Base-by-base conservation (phyloP, 2,888 invertebrate species). In the Nemoura dubitans region DNA sequence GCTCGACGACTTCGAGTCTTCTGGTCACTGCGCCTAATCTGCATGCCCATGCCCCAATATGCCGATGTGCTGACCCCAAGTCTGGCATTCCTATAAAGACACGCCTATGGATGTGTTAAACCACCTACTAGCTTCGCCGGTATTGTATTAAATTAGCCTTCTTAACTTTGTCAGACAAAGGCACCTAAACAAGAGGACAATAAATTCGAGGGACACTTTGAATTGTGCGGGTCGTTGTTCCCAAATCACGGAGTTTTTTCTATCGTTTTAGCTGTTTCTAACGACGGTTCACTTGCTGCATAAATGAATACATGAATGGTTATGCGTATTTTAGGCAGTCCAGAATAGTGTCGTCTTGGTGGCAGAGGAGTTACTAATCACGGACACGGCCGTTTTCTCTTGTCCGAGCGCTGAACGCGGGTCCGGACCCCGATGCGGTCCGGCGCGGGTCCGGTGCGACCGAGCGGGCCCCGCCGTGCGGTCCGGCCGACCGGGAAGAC, bases 271-370 rank as follows among this genome's bases (percentile, higher is more conserved):
- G 78, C 84, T 27, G 85, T 42, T 85, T 86, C 83, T 85, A 76
- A 85, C 82, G 76, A 78, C 80, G 36, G 76, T 83, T 86, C 78
- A 59, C 77, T 78, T 27, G 27, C 85, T 80, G 87, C 85, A 87
- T 87, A 87, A 81, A 87, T 87, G 87, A 87, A 87, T 87, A 87
- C 82, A 76, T 87, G 87, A 87, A 85, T 81, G 85, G 76, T 85
- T 85, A 83, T 85, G 78, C 28, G 78, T 78, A 26, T 78, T 26
- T 27, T 10, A 78, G 83, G 78, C 29, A 80, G 78, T 78, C 83
- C 83, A 78, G 83, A 84, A 86, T 76, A 86, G 83, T 86, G 84
- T 82, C 78, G 86, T 86, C 43, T 30, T 78, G 42, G 78, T 84
- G 78, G 30, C 10, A 78, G 29, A 77, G 42, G 42, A 78, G 77